Conservation (phyloP, 2,113 vertebrate genomes). For the Nerophis ophidion region DNA sequence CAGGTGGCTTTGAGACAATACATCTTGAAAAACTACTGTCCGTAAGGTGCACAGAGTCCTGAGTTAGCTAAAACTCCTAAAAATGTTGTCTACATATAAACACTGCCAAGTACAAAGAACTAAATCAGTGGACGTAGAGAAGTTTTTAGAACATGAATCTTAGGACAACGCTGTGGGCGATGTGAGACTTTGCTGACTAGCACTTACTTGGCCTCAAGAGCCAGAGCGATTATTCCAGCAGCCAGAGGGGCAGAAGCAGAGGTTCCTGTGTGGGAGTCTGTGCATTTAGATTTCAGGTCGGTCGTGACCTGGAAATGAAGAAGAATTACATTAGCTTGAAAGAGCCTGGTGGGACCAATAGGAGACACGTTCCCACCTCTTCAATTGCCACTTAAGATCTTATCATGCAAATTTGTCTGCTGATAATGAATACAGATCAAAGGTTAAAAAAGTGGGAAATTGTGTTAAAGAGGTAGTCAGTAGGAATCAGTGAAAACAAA, state of each 20-base stretch:
- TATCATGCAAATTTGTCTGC: conserved; percentile 12
- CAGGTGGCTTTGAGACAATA: not conserved
- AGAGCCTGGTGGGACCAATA: not conserved
- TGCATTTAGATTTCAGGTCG: conserved; percentile 93
- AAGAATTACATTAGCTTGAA: conserved; percentile 5
- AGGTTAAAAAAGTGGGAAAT: conserved; percentile 5
- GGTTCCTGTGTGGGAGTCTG: conserved; percentile 91
- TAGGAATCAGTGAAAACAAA: conserved; percentile 20
- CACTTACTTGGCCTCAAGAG: conserved; percentile 95
- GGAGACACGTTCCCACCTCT: not conserved
- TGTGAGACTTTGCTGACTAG: conserved; percentile 9
- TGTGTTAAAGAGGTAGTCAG: not conserved
- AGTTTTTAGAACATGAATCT: not conserved
- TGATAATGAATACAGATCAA: conserved; percentile 10
- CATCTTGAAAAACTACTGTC: not conserved
- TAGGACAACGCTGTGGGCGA: conserved; percentile 1
- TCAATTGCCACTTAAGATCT: conserved; percentile 6
- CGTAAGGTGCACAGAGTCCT: not conserved
- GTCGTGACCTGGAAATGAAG: conserved; percentile 81
- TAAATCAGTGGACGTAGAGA: not conserved
- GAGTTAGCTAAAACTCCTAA: not conserved
- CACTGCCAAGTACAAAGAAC: not conserved
- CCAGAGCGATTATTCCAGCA: conserved; percentile 93
- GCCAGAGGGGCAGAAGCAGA: conserved; percentile 91
- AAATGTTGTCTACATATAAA: conserved; percentile 17